phyloP scores from a whole-genome alignment of 1,140 invertebrate genomes.

The Manduca sexta region DNA sequence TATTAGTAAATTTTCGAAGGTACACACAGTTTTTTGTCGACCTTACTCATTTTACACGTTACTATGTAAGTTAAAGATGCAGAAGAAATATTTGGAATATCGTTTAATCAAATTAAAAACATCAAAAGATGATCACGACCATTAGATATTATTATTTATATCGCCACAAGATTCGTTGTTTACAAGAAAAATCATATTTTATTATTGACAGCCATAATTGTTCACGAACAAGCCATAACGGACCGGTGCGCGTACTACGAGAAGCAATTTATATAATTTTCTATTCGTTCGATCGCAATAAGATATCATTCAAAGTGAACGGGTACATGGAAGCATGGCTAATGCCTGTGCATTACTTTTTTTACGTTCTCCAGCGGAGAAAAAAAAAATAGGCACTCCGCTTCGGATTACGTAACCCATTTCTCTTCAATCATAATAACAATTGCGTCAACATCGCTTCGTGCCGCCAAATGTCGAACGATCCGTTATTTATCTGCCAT shows the following conservation, averaged over 20 bases:
- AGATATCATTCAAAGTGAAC: constrained; percentile 42
- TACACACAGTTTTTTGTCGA: no score
- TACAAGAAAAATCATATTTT: constrained; percentile 19
- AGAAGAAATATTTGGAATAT: no score
- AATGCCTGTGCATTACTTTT: constrained; percentile 44
- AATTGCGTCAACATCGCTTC: constrained; percentile 7
- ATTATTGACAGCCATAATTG: constrained; percentile 25
- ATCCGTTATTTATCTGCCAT: constrained; percentile 19
- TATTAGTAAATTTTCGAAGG: no score
- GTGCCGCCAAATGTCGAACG: constrained; percentile 26
- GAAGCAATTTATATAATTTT: constrained; percentile 47
- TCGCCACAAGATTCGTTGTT: no score
- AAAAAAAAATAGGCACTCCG: constrained; percentile 20
- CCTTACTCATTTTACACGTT: no score
- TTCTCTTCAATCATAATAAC: constrained; percentile 13
- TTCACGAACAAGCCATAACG: constrained; percentile 19
- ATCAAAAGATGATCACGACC: no score
- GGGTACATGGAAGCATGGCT: constrained; percentile 29
- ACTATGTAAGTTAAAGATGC: no score
- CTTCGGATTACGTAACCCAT: constrained; percentile 18
- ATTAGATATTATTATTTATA: no score
- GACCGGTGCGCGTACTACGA: constrained; percentile 21
- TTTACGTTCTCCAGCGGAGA: constrained; percentile 27
- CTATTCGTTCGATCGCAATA: constrained; percentile 35
- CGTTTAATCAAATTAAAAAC: no score